Evolutionary conservation across 2,113 vertebrate species (phyloP).

Genomic region (Sphyrna mokarran): DNA sequence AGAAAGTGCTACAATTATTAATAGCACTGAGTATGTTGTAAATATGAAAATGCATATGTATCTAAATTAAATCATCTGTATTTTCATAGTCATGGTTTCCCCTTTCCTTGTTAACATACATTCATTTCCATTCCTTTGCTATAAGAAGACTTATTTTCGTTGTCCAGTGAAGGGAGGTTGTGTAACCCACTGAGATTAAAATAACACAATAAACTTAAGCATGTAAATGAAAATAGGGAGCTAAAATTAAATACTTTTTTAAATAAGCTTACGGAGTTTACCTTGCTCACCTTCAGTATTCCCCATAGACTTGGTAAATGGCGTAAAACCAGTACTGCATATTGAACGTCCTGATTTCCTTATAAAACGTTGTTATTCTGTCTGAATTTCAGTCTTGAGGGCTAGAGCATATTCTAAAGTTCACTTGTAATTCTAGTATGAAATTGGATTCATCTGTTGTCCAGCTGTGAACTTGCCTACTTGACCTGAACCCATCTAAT

Average conservation of each 20-base stretch:
- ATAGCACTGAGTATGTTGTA: neutral
- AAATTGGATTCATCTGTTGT: conserved; percentile 44
- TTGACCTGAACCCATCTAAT: conserved; percentile 48
- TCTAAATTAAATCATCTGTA: neutral
- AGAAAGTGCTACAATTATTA: neutral
- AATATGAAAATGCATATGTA: neutral
- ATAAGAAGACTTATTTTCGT: neutral
- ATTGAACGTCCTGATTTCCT: neutral
- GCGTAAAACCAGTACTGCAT: neutral
- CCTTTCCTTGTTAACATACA: neutral
- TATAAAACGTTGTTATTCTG: neutral
- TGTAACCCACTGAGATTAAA: neutral
- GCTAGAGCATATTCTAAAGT: neutral
- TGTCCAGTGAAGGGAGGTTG: neutral
- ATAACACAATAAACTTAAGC: neutral
- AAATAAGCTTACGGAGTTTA: neutral
- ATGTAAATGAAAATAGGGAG: neutral
- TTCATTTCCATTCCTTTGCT: neutral
- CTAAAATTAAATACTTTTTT: neutral
- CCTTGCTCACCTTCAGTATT: neutral
- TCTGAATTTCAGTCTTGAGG: neutral
- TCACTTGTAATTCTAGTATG: neutral
- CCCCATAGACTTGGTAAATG: neutral
- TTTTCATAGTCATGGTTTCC: neutral
- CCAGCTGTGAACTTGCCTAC: conserved; percentile 57